Percentiles rank a stretch among this genome's conserved stretches.
These are phyloP conservation scores for Lamprologus ornatipinnis DNA, from an alignment of 2,113 vertebrate species.

Conservation along the genomic window DNA sequence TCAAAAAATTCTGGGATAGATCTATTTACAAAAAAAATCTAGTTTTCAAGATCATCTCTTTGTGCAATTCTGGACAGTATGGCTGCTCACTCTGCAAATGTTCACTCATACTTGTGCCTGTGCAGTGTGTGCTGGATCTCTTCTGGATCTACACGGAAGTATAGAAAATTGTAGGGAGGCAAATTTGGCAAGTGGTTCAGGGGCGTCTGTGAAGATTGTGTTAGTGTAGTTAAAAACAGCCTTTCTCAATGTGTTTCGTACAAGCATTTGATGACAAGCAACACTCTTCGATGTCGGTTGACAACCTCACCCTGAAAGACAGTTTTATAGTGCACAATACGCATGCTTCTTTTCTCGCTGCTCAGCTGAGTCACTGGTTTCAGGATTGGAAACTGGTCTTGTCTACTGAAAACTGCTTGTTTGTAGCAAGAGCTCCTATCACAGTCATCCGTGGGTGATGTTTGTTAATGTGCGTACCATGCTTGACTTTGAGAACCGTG, in stretches of 20 bases:
- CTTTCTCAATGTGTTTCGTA: background rate
- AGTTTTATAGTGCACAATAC: rapidly evolving
- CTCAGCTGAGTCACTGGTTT: background rate
- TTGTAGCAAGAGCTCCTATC: background rate
- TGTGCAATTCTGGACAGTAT: background rate
- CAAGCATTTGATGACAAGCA: background rate
- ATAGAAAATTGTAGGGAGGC: background rate
- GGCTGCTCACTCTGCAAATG: background rate
- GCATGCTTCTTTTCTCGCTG: background rate
- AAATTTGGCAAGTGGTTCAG: background rate
- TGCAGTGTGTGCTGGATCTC: background rate
- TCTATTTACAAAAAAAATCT: background rate
- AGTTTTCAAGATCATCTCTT: background rate
- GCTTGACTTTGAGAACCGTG: background rate
- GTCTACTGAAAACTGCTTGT: background rate
- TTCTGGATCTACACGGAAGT: background rate
- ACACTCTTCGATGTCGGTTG: background rate
- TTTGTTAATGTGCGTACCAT: background rate
- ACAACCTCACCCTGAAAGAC: background rate
- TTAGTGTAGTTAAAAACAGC: background rate
- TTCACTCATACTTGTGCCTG: background rate
- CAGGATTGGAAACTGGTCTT: background rate
- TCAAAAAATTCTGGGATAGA: background rate
- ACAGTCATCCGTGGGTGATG: rapidly evolving
- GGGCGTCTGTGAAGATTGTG: rapidly evolving